Evolutionary conservation across 2,797 vertebrate genomes (phyloP), one percentile per base, ranked within the genome.

Genomic region (Crocidura indochinensis): DNA sequence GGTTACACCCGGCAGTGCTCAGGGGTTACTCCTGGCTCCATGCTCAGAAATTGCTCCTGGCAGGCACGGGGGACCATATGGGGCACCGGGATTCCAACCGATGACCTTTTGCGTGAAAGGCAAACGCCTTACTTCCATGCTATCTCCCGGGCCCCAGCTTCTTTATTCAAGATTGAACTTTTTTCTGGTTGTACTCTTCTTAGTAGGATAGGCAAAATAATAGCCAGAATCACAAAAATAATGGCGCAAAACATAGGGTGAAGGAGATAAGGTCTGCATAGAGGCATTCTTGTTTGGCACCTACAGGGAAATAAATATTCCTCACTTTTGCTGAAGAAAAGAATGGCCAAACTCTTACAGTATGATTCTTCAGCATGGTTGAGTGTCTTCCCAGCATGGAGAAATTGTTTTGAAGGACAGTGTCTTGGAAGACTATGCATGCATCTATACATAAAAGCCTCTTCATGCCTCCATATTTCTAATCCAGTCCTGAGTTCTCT

Each of bases 191-290:
- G 26, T 15, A 80, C 62, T 77, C 47, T 38, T 88, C 77, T 38
- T 91, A n/a, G 65, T n/a, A 91, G 80, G 60, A 87, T 24, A 88
- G 78, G 46, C 56, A 92, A 76, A 80, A 92, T 85, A 77, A 92
- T 83, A 85, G 29, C 84, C 77, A 84, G 84, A 31, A 65, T 68
- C 68, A 75, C 17, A 67, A 51, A 91, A 92, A 84, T 12, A 87
- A 87, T 3, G 24, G 68, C 44, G 27, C 12, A 73, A 19, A 68
- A 46, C 22, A 65, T 0, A 71, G 51, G n/a, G 11, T 62, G 47
- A 84, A 68, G 46, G 87, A 90, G 65, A 79, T 8, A 77, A 51
- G 27, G 87, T 80, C 26, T 80, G 53, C 65, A 62, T 8, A 65
- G 77, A 87, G 24, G 53, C 27, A 60, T 79, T 84, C 86, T 51